Percentiles rank a stretch among this genome's conserved stretches.
Evolutionary conservation across 2,113 vertebrate genomes (phyloP).

Genomic region (Hydropotes inermis): DNA sequence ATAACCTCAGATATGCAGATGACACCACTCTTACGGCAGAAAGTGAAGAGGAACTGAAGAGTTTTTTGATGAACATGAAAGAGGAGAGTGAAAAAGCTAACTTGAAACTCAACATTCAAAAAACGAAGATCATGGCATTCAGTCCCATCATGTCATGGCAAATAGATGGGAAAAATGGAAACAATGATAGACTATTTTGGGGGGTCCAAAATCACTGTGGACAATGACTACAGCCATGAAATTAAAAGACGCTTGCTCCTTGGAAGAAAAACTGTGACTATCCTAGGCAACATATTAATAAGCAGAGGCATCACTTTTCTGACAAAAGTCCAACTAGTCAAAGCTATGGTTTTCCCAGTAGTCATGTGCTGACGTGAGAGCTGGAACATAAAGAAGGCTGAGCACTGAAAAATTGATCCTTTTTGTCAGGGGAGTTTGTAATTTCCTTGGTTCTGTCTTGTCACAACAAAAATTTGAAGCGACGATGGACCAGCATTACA

Average conservation of each 20-base stretch:
- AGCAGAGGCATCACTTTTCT: neutral
- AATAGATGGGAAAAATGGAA: neutral
- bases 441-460: neutral
- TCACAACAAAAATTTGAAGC: neutral
- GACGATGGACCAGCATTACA: no score
- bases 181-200: neutral
- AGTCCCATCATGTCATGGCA: neutral
- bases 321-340: neutral
- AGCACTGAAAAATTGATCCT: neutral
- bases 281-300: neutral
- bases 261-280: neutral
- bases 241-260: neutral
- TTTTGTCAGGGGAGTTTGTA: neutral
- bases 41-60: neutral
- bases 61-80: neutral
- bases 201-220: accelerated
- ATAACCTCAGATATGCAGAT: neutral
- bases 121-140: neutral
- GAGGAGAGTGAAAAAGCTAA: neutral
- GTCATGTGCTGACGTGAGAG: neutral
- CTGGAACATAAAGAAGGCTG: neutral
- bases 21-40: neutral
- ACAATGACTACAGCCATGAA: neutral
- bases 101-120: neutral
- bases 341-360: neutral